phyloP scores from a whole-genome alignment of 1,140 invertebrate species.

The Atta cephalotes region DNA sequence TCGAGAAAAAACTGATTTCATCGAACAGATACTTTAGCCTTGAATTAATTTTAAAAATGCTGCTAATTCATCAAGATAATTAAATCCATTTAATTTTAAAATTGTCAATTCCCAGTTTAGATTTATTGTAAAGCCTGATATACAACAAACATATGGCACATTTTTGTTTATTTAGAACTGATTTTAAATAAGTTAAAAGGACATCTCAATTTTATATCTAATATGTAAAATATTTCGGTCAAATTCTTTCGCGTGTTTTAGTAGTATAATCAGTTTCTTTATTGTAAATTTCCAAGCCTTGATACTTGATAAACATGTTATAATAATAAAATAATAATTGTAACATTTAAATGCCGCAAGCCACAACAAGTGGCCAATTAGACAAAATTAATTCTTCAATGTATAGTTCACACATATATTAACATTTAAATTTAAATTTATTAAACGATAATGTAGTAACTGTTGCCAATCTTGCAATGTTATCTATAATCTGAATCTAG shows the following conservation, averaged over 20 bases:
- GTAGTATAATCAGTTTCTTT: background rate
- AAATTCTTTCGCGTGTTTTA: background rate
- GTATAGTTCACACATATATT: background rate
- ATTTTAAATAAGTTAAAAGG: background rate
- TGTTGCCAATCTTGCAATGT: background rate
- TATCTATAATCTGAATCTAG: background rate
- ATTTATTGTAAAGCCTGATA: background rate
- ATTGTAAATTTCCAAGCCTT: background rate
- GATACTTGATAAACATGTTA: background rate
- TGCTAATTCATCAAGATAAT: background rate
- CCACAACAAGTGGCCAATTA: background rate
- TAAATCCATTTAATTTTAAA: background rate
- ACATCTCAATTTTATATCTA: background rate
- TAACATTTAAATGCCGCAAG: conserved; percentile 1
- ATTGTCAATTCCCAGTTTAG: background rate
- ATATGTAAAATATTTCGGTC: background rate
- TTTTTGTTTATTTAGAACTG: background rate
- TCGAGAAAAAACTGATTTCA: background rate
- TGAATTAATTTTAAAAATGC: background rate
- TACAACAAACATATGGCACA: background rate
- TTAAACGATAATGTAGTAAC: background rate
- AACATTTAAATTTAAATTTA: conserved; percentile 16
- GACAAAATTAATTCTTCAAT: background rate
- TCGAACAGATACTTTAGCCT: background rate
- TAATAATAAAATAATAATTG: background rate